These are phyloP conservation scores for Melanotus villosus DNA, from an alignment of 2,888 invertebrate species.

Conservation along the genomic window DNA sequence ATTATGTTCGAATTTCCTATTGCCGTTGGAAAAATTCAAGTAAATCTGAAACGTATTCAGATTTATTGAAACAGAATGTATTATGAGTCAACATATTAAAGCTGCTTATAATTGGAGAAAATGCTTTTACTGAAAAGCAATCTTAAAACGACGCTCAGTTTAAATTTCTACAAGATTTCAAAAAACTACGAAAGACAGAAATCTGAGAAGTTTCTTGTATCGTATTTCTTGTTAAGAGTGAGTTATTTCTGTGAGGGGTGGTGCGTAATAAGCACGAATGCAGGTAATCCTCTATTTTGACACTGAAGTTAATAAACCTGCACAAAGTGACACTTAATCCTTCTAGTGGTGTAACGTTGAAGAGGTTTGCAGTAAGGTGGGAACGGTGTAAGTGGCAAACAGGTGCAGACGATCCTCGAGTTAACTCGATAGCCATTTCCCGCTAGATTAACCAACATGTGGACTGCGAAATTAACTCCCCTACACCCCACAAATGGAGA, in stretches of 20 bases:
- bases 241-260: neutral
- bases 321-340: slow-evolving; percentile 52
- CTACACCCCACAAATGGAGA: slow-evolving; percentile 36
- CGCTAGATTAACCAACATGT: slow-evolving; percentile 61
- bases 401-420: slow-evolving; percentile 60
- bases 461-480: slow-evolving; percentile 57
- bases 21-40: no score
- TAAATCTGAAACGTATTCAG: no score
- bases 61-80: no score
- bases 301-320: slow-evolving; percentile 50
- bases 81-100: no score
- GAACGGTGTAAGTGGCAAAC: slow-evolving; percentile 62
- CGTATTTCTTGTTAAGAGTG: slow-evolving; percentile 20
- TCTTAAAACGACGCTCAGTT: no score
- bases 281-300: slow-evolving; percentile 32
- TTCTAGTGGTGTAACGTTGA: slow-evolving; percentile 44
- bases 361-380: slow-evolving; percentile 53
- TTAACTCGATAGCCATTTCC: slow-evolving; percentile 61
- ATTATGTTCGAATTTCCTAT: no score
- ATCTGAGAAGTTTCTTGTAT: neutral
- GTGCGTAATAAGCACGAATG: slow-evolving; percentile 10
- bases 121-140: no score
- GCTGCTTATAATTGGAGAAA: no score
- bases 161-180: no score
- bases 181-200: neutral